phyloP scores from a whole-genome alignment of 2,888 invertebrate species.

The Emesis russula region DNA sequence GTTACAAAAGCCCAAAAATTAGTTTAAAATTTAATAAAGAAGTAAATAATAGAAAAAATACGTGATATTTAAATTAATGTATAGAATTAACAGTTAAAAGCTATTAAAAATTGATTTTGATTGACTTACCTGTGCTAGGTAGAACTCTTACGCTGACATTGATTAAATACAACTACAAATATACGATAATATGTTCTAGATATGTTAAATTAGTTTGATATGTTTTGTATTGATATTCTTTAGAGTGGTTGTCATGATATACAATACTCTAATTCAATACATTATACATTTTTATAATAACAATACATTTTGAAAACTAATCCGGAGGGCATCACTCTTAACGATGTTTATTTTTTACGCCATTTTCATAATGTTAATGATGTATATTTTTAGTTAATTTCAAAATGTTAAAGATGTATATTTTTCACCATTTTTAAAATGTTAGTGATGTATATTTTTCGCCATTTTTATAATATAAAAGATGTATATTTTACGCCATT shows the following conservation, averaged over 20 bases:
- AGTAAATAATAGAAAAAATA: too few species aligned
- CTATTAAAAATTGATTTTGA: not conserved
- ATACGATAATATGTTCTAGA: constrained; percentile 88
- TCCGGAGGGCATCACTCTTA: constrained; percentile 94
- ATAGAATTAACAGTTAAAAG: too few species aligned
- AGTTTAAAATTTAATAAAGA: too few species aligned
- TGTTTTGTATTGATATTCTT: constrained; percentile 95
- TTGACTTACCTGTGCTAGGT: not conserved
- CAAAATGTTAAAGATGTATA: constrained; percentile 67
- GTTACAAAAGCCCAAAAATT: too few species aligned
- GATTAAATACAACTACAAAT: constrained; percentile 31
- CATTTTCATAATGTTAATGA: constrained; percentile 59
- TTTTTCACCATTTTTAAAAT: constrained; percentile 61
- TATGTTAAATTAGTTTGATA: constrained; percentile 93
- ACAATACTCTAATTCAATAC: constrained; percentile 91
- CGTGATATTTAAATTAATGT: too few species aligned
- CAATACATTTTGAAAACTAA: constrained; percentile 7
- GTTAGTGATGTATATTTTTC: constrained; percentile 61
- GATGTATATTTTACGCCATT: constrained; percentile 69
- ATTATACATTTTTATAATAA: constrained; percentile 58
- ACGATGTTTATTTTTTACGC: constrained; percentile 80
- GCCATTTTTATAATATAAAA: constrained; percentile 60
- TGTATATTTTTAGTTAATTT: constrained; percentile 50
- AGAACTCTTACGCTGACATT: not conserved
- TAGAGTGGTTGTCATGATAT: constrained; percentile 94